Base-by-base conservation (phyloP, 2,888 invertebrate species). In the Therioaphis trifolii region DNA sequence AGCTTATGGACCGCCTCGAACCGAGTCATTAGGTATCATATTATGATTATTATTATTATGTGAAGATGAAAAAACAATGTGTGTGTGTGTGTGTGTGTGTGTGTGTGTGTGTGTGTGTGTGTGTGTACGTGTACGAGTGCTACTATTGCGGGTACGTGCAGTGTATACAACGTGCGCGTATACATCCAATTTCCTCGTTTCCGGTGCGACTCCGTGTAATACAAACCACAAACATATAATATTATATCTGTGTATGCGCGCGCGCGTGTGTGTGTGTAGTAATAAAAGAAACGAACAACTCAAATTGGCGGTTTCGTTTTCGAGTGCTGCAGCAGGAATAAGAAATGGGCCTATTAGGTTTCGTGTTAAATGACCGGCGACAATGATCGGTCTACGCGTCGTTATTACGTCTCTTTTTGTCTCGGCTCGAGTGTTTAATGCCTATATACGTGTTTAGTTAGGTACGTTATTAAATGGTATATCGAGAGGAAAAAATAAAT, bases 101-200 rank as follows among this genome's bases (percentile, higher is more conserved):
- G 35, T 40, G 40, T 35, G 52, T 52, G 18, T 7, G 4, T 0
- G 1, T n/a, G 1, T 52, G 15, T n/a, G 7, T 5, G n/a, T 52
- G n/a, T n/a, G 15, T 49, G 2, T 9, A 9, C 2, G 15, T 49
- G 15, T 49, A 14, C 49, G 71, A 4, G 52, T 29, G 12, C 27
- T n/a, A n/a, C n/a, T n/a, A n/a, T n/a, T n/a, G n/a, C n/a, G 27
- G 24, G 35, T 3, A 29, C 18, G n/a, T 66, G 7, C 35, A 1
- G 18, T 46, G 27, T 46, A 49, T 35, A 29, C 40, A 43, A 43
- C 21, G 11, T 15, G 35, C n/a, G 24, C 43, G 3, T 2, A 4
- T 68, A 68, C 52, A 71, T 69, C 79, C 71, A 79, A 79, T 79
- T 79, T 79, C 69, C 40, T 71, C 79, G 43, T 79, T 79, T 79